Conservation (phyloP, 2,113 vertebrate species). For the Manacus vitellinus region DNA sequence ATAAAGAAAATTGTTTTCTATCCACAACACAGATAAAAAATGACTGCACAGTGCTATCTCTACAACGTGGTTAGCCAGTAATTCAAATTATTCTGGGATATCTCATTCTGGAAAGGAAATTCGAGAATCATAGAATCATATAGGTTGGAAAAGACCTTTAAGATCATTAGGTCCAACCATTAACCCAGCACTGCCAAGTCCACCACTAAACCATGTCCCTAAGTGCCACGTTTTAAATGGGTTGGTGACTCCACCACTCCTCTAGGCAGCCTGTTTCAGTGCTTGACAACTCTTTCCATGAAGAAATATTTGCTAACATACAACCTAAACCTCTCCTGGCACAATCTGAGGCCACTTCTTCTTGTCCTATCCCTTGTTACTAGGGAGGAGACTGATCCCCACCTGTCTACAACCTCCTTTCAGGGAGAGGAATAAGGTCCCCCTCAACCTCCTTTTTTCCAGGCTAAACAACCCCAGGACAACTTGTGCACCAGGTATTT, state of each 20-base stretch:
- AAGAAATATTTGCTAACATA: not conserved
- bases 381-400: accelerated
- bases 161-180: not conserved
- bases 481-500: accelerated
- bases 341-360: not conserved
- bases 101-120: not conserved
- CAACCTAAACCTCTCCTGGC: accelerated
- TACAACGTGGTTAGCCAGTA: not conserved
- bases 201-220: not conserved
- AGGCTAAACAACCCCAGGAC: not conserved
- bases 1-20: not conserved
- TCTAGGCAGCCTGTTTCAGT: not conserved
- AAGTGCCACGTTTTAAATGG: not conserved
- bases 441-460: not conserved
- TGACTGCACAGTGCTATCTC: not conserved
- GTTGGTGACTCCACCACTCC: not conserved
- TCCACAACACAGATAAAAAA: not conserved
- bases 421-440: not conserved
- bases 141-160: not conserved
- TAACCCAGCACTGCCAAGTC: accelerated
- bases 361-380: accelerated
- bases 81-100: not conserved
- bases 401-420: accelerated
- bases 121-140: not conserved
- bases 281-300: not conserved